These are phyloP conservation scores for Paragorgia papillata DNA, from an alignment of 92 coral and sea anemone genomes.

Conservation along the genomic window DNA sequence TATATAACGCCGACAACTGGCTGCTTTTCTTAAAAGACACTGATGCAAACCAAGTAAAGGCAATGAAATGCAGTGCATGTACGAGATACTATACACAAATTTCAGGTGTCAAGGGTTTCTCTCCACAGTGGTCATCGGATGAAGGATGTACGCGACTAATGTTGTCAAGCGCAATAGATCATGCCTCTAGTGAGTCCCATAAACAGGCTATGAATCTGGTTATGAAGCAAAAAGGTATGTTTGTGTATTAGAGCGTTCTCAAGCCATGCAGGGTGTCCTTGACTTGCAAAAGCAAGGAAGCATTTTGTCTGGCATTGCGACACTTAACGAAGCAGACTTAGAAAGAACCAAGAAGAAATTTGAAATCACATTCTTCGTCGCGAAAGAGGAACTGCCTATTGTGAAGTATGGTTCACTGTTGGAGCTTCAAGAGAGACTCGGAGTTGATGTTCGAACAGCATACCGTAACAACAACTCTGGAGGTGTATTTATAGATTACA, in stretches of 20 bases:
- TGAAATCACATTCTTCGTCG: constrained; percentile 17
- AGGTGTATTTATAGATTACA: constrained; percentile 22
- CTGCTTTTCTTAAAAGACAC: constrained; percentile 59
- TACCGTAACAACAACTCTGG: constrained; percentile 39
- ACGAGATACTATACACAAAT: constrained; percentile 57
- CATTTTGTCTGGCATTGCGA: constrained; percentile 16
- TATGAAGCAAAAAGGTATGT: constrained; percentile 47
- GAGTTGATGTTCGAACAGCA: constrained; percentile 66
- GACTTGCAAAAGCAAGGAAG: constrained; percentile 23
- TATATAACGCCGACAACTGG: constrained; percentile 63
- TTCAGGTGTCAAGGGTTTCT: constrained; percentile 69
- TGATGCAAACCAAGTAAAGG: constrained; percentile 49
- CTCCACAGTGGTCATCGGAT: constrained; percentile 66
- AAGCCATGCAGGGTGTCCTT: constrained; percentile 48
- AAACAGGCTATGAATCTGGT: constrained; percentile 64
- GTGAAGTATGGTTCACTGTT: neutral
- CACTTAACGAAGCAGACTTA: constrained; percentile 35
- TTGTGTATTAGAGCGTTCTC: constrained; percentile 62
- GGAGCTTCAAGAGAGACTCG: constrained; percentile 44
- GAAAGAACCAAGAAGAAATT: constrained; percentile 29
- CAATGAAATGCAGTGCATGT: constrained; percentile 71
- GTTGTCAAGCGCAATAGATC: constrained; percentile 63
- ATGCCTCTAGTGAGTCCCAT: constrained; percentile 69
- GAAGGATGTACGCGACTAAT: constrained; percentile 67
- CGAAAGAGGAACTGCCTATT: constrained; percentile 27